Evolutionary conservation across 2,888 invertebrate species (phyloP).

Genomic region (Listrodromus nycthemerus): DNA sequence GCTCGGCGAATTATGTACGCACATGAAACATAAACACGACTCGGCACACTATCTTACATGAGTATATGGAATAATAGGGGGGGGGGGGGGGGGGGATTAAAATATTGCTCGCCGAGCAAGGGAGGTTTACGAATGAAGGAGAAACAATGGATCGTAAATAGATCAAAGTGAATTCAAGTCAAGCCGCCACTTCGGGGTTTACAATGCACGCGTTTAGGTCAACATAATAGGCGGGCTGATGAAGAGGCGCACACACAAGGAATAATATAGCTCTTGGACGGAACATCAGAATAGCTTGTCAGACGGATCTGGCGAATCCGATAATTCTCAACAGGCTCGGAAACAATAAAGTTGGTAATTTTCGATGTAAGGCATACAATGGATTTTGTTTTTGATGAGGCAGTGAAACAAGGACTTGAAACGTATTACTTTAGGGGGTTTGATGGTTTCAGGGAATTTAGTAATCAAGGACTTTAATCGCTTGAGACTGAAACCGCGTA

Average conservation of each 20-base stretch:
- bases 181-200: slow-evolving; percentile 28
- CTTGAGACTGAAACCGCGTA: too few relatives aligned
- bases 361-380: not conserved
- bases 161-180: slow-evolving; percentile 56
- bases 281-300: not conserved
- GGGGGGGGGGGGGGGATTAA: slow-evolving; percentile 36
- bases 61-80: slow-evolving; percentile 76
- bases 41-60: slow-evolving; percentile 68
- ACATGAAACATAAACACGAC: slow-evolving; percentile 72
- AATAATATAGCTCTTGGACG: not conserved
- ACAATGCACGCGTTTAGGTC: slow-evolving; percentile 35
- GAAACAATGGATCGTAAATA: slow-evolving; percentile 69
- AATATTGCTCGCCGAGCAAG: slow-evolving; percentile 49
- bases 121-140: slow-evolving; percentile 34
- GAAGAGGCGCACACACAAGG: not conserved
- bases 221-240: slow-evolving; percentile 1
- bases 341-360: not conserved
- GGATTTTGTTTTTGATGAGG: not conserved
- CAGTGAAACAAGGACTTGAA: too few relatives aligned
- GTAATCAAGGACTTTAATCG: too few relatives aligned
- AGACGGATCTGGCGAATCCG: not conserved
- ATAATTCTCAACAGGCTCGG: not conserved
- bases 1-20: slow-evolving; percentile 75
- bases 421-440: too few relatives aligned
- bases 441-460: too few relatives aligned